These are phyloP conservation scores for Carabus problematicus DNA, from an alignment of 2,888 invertebrate species.

Conservation along the genomic window DNA sequence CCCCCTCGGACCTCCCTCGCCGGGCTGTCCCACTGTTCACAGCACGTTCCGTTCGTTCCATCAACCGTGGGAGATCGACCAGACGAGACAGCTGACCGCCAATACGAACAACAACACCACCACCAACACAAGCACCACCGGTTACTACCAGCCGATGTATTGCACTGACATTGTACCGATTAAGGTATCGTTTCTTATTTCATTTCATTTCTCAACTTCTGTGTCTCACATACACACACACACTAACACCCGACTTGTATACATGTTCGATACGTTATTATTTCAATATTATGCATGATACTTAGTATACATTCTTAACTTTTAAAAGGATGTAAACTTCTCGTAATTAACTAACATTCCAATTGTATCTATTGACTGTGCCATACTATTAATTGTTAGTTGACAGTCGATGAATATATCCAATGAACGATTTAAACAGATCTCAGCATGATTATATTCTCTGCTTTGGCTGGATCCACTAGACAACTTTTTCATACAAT, in stretches of 20 bases:
- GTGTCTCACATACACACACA: too few species aligned
- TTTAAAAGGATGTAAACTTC: not conserved
- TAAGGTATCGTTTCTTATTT: conserved; percentile 56
- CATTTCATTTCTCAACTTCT: too few species aligned
- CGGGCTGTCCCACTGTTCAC: conserved; percentile 60
- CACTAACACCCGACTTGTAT: not conserved
- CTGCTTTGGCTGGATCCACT: conserved; percentile 34
- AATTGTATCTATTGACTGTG: conserved; percentile 1
- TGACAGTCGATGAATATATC: not conserved
- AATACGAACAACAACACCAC: conserved; percentile 53
- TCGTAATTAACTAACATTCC: conserved; percentile 1
- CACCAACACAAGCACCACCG: conserved; percentile 50
- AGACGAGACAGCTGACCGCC: conserved; percentile 63
- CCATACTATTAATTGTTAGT: not conserved
- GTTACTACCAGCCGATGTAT: conserved; percentile 51
- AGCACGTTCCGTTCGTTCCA: conserved; percentile 67
- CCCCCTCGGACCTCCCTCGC: conserved; percentile 58
- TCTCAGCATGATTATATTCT: conserved; percentile 24
- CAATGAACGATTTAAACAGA: not conserved
- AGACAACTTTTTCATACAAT: conserved; percentile 6
- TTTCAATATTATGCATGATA: too few species aligned
- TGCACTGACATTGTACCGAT: conserved; percentile 65
- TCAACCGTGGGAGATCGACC: conserved; percentile 74
- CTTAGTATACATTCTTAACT: not conserved
- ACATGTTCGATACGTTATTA: not conserved